Evolutionary conservation across 2,888 invertebrate species (phyloP), one percentile per base, ranked within the genome.

Genomic region (Andrena camellia): DNA sequence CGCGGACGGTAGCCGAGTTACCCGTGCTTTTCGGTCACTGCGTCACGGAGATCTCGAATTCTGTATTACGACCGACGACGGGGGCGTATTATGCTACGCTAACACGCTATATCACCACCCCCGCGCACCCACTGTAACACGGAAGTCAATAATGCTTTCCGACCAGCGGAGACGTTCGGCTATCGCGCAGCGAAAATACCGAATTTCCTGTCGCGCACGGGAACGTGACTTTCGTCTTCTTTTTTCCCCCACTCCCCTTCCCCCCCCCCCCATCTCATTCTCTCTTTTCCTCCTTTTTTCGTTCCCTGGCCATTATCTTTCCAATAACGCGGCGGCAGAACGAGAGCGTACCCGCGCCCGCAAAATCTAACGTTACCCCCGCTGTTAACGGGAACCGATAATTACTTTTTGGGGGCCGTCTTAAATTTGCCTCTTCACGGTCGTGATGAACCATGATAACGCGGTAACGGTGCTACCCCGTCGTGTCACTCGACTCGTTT

Each of bases 301-400:
- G 42, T 33, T 35, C 29, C 8, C 17, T 52, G 48, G 52, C 81
- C 64, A 70, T 79, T 79, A 79, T 79, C 79, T 66, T 68, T 70
- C 80, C 79, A 80, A 79, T 79, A 79, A 79, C 79, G 33, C n/a
- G 79, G 29, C 80, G 29, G 70, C 10, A 42, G 10, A 59, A 50
- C 59, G 35, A 79, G 79, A 70, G 63, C 62, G 69, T 20, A n/a
- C 57, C 54, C 33, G 54, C 20, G 26, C 23, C 52, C 67, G 54
- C 42, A 29, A 57, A 63, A 70, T 60, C 70, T 80, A 79, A 79
- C 64, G 35, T 77, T 63, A 54, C 73, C 23, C 23, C 8, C 31
- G 26, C 35, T 62, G 57, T 80, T 81, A 81, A 81, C 72, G 81
- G 67, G 60, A 71, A 63, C 62, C 81, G 67, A 81, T 81, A 81